A percentile compares a stretch with the other conserved stretches of the same genome.
Evolutionary conservation across 2,888 invertebrate genomes (phyloP).

Genomic region (Onchidella celtica): DNA sequence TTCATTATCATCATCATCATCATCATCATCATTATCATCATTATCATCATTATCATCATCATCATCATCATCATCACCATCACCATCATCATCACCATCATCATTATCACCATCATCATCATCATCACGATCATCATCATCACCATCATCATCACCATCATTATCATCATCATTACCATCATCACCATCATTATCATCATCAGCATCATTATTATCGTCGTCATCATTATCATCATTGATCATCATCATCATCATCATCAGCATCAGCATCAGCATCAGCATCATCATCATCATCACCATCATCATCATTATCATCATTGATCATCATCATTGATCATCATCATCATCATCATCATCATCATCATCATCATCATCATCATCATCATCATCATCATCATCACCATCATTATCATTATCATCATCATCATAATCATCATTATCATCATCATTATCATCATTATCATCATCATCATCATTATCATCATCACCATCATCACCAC

Average conservation of each 20-base stretch:
- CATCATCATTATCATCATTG: slow-evolving; percentile 1
- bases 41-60: slow-evolving; percentile 24
- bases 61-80: slow-evolving; percentile 15
- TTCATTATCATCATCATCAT: too few relatives aligned
- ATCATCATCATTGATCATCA: too few relatives aligned
- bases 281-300: too few relatives aligned
- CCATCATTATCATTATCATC: slow-evolving; percentile 8
- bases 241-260: too few relatives aligned
- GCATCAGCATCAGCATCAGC: too few relatives aligned
- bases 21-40: slow-evolving; percentile 18
- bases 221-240: too few relatives aligned
- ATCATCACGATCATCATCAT: too few relatives aligned
- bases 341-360: not conserved
- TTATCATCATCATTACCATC: not conserved
- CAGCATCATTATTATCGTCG: too few relatives aligned
- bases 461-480: slow-evolving; percentile 34
- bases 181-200: too few relatives aligned
- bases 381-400: slow-evolving; percentile 25
- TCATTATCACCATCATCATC: too few relatives aligned
- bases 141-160: not conserved
- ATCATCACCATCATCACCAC: slow-evolving; percentile 32
- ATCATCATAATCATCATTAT: not conserved
- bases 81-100: not conserved
- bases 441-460: slow-evolving; percentile 21
- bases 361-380: slow-evolving; percentile 18